Percentiles rank a stretch among this genome's conserved stretches.
phyloP scores from a whole-genome alignment of 2,113 vertebrate species.

The Notothenia coriiceps region DNA sequence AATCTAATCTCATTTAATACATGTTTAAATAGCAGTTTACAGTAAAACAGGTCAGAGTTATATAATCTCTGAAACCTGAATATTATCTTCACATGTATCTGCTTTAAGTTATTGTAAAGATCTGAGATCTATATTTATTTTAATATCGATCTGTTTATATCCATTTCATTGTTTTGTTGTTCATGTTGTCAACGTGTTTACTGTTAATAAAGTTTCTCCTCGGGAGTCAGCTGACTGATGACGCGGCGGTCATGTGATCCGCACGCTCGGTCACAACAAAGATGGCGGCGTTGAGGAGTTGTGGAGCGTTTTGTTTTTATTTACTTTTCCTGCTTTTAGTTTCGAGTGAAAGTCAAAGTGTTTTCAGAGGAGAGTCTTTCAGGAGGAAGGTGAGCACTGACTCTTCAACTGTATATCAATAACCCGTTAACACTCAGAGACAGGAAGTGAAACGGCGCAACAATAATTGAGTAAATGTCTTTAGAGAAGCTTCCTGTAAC shows the following conservation, averaged over 20 bases:
- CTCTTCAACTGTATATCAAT: too few relatives aligned
- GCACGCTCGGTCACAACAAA: conserved; percentile 36
- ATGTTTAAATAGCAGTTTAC: too few relatives aligned
- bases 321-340: background rate
- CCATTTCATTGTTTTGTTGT: background rate
- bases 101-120: too few relatives aligned
- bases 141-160: too few relatives aligned
- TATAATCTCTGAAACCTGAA: too few relatives aligned
- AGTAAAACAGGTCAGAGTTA: too few relatives aligned
- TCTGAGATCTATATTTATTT: too few relatives aligned
- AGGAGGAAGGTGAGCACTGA: conserved; percentile 40
- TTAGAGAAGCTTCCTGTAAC: too few relatives aligned
- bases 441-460: conserved; percentile 37
- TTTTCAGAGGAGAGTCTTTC: background rate
- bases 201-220: background rate
- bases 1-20: too few relatives aligned
- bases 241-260: conserved; percentile 47
- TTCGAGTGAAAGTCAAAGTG: background rate
- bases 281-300: conserved; percentile 28
- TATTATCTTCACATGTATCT: too few relatives aligned
- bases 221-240: conserved; percentile 36
- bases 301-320: background rate
- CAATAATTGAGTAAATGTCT: too few relatives aligned
- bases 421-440: background rate
- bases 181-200: background rate